phyloP scores from a whole-genome alignment of 1,140 invertebrate species.

The Zaprionus ghesquierei region DNA sequence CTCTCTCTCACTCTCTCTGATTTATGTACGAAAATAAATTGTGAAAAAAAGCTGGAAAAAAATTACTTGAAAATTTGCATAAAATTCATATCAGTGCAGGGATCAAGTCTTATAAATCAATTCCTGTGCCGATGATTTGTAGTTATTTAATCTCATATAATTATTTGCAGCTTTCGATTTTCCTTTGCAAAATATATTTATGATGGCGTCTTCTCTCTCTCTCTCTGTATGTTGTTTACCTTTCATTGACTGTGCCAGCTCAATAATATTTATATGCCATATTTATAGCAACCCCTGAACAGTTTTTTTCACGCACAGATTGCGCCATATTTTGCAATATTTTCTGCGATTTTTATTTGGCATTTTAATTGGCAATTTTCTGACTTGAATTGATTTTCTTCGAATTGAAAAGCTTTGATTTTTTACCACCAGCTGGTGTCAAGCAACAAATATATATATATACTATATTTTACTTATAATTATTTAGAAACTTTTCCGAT shows the following conservation, averaged over 20 bases:
- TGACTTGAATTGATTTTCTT: conserved; percentile 4
- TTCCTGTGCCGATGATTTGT: conserved; percentile 53
- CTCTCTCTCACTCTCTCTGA: too few species aligned
- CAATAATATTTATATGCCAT: background rate
- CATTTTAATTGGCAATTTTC: conserved; percentile 25
- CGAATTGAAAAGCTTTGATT: background rate
- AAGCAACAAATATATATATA: background rate
- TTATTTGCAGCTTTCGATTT: conserved; percentile 16
- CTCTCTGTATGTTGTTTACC: conserved; percentile 24
- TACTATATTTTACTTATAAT: conserved; percentile 9
- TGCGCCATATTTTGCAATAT: background rate
- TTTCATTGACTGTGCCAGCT: conserved; percentile 33
- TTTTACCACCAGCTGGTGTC: background rate
- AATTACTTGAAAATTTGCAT: conserved; percentile 25
- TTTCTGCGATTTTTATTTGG: background rate
- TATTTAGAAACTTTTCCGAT: conserved; percentile 26
- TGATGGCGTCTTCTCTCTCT: conserved; percentile 16
- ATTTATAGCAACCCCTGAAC: conserved; percentile 19
- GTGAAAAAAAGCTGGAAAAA: conserved; percentile 1
- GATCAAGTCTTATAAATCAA: conserved; percentile 58
- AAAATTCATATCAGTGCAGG: conserved; percentile 26
- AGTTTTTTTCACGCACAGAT: conserved; percentile 11
- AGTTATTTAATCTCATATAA: conserved; percentile 57
- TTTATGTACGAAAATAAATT: conserved; percentile 3
- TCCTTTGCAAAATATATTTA: conserved; percentile 28